Evolutionary conservation across 2,888 invertebrate genomes (phyloP).

Genomic region (Erebia epiphron): DNA sequence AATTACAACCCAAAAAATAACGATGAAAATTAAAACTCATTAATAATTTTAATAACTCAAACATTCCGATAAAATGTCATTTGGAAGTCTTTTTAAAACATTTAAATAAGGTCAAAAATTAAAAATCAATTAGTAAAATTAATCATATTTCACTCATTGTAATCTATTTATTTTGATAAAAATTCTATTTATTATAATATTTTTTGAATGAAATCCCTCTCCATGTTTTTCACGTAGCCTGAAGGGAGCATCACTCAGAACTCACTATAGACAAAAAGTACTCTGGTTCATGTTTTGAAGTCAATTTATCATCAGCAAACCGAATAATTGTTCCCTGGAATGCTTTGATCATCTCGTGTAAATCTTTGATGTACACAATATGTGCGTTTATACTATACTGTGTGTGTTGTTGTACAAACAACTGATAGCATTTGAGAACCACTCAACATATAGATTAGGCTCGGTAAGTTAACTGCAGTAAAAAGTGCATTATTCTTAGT

Average conservation of each 20-base stretch:
- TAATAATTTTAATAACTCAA: too few species aligned
- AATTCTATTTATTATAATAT: not conserved
- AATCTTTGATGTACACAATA: conserved; percentile 35
- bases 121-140: too few species aligned
- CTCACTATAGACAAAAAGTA: conserved; percentile 56
- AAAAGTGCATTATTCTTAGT: too few species aligned
- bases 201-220: conserved; percentile 31
- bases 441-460: too few species aligned
- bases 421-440: not conserved
- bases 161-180: too few species aligned
- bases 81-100: too few species aligned
- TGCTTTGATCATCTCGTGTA: conserved; percentile 51
- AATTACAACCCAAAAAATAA: not conserved
- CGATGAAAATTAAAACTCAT: not conserved
- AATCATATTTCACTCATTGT: too few species aligned
- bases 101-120: too few species aligned
- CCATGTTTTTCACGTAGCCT: conserved; percentile 41
- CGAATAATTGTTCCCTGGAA: conserved; percentile 57
- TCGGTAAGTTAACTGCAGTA: too few species aligned
- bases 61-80: too few species aligned
- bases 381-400: not conserved
- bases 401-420: not conserved
- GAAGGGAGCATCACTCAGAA: conserved; percentile 53
- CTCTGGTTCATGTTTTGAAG: conserved; percentile 59
- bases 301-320: conserved; percentile 61